phyloP scores from a whole-genome alignment of 2,113 vertebrate genomes.

The Orthonyx spaldingii region DNA sequence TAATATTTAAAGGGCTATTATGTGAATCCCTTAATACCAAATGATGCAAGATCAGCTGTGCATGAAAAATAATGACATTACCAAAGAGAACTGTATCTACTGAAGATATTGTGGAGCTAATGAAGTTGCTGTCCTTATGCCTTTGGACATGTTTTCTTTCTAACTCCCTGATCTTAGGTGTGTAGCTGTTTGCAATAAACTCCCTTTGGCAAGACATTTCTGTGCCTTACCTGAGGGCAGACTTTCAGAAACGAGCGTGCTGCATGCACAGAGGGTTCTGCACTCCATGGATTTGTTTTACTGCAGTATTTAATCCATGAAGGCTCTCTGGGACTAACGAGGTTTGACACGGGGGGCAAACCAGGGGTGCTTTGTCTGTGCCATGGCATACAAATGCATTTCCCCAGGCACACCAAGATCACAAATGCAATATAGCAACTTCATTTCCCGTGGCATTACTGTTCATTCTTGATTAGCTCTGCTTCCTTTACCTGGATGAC shows the following conservation, averaged over 20 bases:
- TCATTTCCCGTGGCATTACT: background rate
- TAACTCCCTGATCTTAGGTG: background rate
- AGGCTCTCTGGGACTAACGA: background rate
- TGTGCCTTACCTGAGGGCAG: background rate
- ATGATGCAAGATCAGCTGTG: background rate
- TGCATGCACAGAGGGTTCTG: background rate
- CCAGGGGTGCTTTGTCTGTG: background rate
- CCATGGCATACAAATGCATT: background rate
- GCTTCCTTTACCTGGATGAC: background rate
- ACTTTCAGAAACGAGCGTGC: background rate
- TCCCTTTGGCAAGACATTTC: background rate
- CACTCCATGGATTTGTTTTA: background rate
- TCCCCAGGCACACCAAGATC: background rate
- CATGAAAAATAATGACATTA: background rate
- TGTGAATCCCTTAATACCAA: background rate
- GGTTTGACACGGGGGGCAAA: background rate
- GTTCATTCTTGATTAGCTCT: background rate
- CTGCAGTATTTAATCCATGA: background rate
- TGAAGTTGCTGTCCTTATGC: background rate
- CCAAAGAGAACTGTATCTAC: background rate
- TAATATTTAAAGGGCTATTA: slow-evolving; percentile 32
- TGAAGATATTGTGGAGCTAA: background rate
- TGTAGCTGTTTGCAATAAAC: background rate
- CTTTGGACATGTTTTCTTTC: background rate
- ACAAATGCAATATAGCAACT: background rate